Evolutionary conservation across 2,888 invertebrate species (phyloP), one percentile per base, ranked within the genome.

Genomic region (Craniophora ligustri): DNA sequence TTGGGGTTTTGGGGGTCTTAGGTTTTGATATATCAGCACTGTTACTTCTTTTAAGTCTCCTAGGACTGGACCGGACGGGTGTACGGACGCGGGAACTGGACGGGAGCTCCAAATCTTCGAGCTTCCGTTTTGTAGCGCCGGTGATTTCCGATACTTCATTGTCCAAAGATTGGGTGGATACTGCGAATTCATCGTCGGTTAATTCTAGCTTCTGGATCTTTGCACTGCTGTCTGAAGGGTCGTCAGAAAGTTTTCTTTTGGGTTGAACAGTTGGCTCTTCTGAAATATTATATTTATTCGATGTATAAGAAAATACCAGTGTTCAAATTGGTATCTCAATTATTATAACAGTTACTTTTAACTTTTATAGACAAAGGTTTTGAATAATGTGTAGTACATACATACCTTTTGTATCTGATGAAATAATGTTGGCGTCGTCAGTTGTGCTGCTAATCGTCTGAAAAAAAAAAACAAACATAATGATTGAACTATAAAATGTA

Each of bases 121-220:
- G 14, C 60, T 83, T 86, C 28, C 71, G 76, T 73, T 85, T 87
- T 2, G 79, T 71, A 23, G 79, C 68, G 42, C 70, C 76, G 0
- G 78, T 92, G 45, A 91, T 88, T 55, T 85, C 81, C 0, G 87
- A 87, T 1, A 91, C 90, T 72, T 93, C 91, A 14, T 89, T 83
- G 34, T 93, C 92, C 41, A 92, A 77, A 6, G 75, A 74, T 67
- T 92, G 89, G 1, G 86, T 78, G 14, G 82, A 83, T 0, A 85
- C 77, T 1, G 77, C 63, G 14, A 79, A 75, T 39, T 85, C 84
- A 26, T 81, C 76, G 30, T 82, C 82, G 2, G 73, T 61, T 5
- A 82, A 62, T 36, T 88, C 86, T 3, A 92, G 77, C 72, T 92
- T 92, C 57, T 82, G 87, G 28, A 92, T 82, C 64, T 93, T 93